Conservation (phyloP, 2,888 invertebrate species). For the Andrena flavipes region DNA sequence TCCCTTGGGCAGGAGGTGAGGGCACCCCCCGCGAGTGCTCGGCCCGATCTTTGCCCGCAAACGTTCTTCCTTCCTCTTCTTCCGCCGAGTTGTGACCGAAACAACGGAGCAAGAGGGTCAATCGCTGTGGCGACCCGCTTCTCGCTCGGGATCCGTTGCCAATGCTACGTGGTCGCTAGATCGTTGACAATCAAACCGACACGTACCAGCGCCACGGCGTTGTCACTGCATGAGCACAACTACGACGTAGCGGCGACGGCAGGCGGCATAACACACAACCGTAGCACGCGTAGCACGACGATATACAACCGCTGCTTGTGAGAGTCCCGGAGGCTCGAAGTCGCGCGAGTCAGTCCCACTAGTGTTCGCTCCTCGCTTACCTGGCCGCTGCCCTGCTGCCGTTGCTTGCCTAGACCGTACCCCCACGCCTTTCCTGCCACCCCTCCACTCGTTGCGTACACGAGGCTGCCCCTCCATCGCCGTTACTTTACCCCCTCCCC, state of each 20-base stretch:
- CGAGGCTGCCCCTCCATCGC: constrained; percentile 78
- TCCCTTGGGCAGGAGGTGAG: constrained; percentile 16
- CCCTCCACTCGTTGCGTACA: constrained; percentile 80
- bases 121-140: not conserved
- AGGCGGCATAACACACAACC: constrained; percentile 55
- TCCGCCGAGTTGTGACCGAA: not conserved
- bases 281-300: constrained; percentile 65
- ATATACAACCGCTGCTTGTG: constrained; percentile 57
- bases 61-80: constrained; percentile 10
- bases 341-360: constrained; percentile 83
- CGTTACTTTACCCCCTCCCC: constrained; percentile 56
- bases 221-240: constrained; percentile 42
- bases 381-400: constrained; percentile 78
- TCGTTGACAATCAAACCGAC: constrained; percentile 18
- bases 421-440: constrained; percentile 77
- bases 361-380: constrained; percentile 81
- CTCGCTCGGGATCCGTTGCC: not conserved
- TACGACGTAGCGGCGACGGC: constrained; percentile 45
- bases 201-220: constrained; percentile 24
- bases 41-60: constrained; percentile 19
- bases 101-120: constrained; percentile 2
- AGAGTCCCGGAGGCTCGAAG: constrained; percentile 74
- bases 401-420: constrained; percentile 78
- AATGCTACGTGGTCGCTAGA: constrained; percentile 2
- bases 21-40: not conserved